Conservation (phyloP, 1,140 invertebrate genomes). For the Meloidogyne hapla region DNA sequence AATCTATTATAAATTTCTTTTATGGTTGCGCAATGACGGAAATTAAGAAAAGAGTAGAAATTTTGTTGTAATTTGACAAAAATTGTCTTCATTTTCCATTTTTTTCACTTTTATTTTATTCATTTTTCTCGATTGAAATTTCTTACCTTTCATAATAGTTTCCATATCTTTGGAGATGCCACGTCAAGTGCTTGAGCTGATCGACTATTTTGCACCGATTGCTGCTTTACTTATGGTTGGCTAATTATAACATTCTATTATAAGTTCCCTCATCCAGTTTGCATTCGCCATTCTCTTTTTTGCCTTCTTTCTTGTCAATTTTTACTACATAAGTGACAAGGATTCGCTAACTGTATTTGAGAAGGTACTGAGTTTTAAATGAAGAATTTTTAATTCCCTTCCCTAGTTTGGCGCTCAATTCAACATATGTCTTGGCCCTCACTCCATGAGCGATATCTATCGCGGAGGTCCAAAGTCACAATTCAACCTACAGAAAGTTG, state of each 20-base stretch:
- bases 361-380: constrained; percentile 2
- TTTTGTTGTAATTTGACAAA: background rate
- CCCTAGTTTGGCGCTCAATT: constrained; percentile 23
- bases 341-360: constrained; percentile 25
- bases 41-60: background rate
- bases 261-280: background rate
- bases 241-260: no score
- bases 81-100: background rate
- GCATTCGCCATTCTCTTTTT: constrained; percentile 17
- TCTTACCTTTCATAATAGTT: background rate
- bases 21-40: background rate
- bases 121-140: background rate
- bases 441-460: constrained; percentile 26
- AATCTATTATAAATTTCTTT: no score
- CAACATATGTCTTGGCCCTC: constrained; percentile 22
- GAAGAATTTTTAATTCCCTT: background rate
- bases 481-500: background rate
- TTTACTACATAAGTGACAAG: constrained; percentile 24
- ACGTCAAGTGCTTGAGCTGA: constrained; percentile 24
- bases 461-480: constrained; percentile 12
- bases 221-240: constrained; percentile 19
- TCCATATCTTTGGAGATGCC: constrained; percentile 9
- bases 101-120: background rate
- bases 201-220: constrained; percentile 18
- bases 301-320: constrained; percentile 24